Percentiles rank a stretch among this genome's conserved stretches.
phyloP scores from a whole-genome alignment of 2,113 vertebrate species.

The Pteropus alecto region DNA sequence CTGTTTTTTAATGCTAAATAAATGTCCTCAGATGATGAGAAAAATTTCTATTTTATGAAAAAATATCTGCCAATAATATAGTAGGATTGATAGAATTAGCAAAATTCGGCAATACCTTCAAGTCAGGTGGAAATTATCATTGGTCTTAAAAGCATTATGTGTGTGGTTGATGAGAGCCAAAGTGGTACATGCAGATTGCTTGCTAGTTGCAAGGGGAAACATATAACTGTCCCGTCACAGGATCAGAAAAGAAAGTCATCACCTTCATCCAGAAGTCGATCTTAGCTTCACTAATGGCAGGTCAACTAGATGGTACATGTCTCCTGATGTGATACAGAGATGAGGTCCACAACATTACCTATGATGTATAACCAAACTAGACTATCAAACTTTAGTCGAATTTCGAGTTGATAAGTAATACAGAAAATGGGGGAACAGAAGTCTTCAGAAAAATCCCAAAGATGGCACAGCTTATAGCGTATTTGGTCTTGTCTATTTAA shows the following conservation, averaged over 20 bases:
- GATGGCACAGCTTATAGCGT: background rate
- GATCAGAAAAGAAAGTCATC: background rate
- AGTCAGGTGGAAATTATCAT: background rate
- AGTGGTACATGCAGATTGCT: background rate
- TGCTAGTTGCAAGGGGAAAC: background rate
- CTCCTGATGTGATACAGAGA: background rate
- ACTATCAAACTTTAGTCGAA: background rate
- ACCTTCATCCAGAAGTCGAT: background rate
- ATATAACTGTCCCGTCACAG: background rate
- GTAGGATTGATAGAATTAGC: background rate
- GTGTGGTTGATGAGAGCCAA: background rate
- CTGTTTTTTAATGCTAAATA: background rate
- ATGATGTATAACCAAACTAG: background rate
- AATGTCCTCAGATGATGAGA: background rate
- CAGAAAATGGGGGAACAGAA: background rate
- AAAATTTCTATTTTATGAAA: background rate
- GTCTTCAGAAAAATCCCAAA: background rate
- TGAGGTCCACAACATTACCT: background rate
- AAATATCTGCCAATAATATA: background rate
- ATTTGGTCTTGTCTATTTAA: background rate
- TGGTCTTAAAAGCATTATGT: background rate
- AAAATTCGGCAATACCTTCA: background rate
- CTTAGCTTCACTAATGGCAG: background rate
- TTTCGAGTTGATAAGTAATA: background rate
- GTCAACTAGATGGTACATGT: background rate